Evolutionary conservation across 2,797 vertebrate species (phyloP).

Genomic region (Falco naumanni): DNA sequence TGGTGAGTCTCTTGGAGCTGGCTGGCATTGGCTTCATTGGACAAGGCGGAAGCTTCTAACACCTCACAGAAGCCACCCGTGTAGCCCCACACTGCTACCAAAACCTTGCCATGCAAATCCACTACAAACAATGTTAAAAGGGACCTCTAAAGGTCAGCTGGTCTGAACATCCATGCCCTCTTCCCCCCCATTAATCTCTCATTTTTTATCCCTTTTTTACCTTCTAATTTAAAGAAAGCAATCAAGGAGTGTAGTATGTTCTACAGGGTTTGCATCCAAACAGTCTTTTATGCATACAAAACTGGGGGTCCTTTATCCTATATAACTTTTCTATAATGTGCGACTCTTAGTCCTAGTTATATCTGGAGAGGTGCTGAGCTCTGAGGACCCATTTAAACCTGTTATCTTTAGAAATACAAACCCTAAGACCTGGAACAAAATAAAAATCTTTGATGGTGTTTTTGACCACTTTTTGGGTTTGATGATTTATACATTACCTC

Average conservation of each 20-base stretch:
- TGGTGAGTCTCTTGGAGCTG: no score
- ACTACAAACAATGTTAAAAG: background rate
- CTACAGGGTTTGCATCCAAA: background rate
- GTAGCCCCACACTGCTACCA: no score
- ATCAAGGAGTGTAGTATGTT: background rate
- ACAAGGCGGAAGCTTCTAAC: no score
- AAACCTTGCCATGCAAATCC: no score
- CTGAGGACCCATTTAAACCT: background rate
- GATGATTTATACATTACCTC: constrained; percentile 9
- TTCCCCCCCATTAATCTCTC: background rate
- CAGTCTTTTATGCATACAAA: background rate
- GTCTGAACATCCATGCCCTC: background rate
- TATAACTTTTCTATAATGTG: background rate
- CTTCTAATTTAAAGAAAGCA: background rate
- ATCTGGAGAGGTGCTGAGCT: background rate
- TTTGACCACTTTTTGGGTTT: background rate
- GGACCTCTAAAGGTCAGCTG: background rate
- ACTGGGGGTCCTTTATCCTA: background rate
- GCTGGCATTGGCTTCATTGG: no score
- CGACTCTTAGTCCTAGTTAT: background rate
- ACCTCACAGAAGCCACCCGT: no score
- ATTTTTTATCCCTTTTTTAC: background rate
- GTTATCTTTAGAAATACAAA: background rate
- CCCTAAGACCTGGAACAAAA: background rate
- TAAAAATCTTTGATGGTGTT: background rate